Base-by-base conservation (phyloP, 2,113 vertebrate genomes). In the Elephas maximus region DNA sequence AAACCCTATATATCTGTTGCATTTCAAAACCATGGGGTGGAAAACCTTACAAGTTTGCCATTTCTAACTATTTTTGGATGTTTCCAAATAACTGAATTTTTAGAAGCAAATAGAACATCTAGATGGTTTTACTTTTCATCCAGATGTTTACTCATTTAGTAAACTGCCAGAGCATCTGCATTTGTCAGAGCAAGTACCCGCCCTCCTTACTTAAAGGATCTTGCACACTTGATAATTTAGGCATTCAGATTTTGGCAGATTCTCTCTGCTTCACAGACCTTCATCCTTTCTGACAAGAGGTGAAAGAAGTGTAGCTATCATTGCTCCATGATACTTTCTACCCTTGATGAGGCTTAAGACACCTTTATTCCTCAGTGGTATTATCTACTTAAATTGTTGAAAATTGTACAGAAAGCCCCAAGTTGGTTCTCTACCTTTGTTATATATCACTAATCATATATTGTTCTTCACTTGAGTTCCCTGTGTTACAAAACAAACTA, bases 71-170 rank as follows among this genome's bases (percentile, higher is more conserved):
- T 92, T 90, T 96, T 78, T 88, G 81, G 76, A 92, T 95, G n/a
- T 96, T 91, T 94, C n/a, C 82, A 93, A 95, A 85, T 88, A 93
- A 82, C 73, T 92, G 92, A 90, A 93, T 51, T 88, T 97, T 97
- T 90, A 30, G 62, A 95, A 71, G 83, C 48, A 91, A 92, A 93
- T 17, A 77, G 53, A 90, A 77, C 33, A 89, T 71, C 76, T 85
- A 91, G 20, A 81, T 92, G 15, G 57, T 93, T 90, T 60, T 44
- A 48, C 74, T 90, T 95, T 88, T 69, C 77, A 65, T 79, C 93
- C 71, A 89, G n/a, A 89, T 88, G 33, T 77, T 93, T 71, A 18
- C 28, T 37, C 30, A 63, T 93, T 96, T 85, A 94, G 89, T 84
- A 96, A 90, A 95, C 79, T 81, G n/a, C 60, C 37, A 81, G 79